Conservation (phyloP, 2,888 invertebrate species). For the Nomada lathburiana region DNA sequence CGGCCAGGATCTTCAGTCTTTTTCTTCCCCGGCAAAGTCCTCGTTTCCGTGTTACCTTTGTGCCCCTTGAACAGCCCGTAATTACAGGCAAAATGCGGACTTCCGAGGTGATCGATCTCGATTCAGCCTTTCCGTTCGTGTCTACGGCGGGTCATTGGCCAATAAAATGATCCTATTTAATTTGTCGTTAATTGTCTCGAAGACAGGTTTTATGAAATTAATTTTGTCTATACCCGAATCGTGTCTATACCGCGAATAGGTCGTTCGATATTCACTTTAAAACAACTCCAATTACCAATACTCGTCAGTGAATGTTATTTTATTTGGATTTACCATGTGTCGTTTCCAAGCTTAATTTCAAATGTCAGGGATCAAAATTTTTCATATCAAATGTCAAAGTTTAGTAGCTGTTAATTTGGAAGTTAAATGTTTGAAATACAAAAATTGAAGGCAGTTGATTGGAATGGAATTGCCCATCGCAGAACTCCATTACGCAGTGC, state of each 20-base stretch:
- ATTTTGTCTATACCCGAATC: not conserved
- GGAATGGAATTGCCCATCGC: too few relatives aligned
- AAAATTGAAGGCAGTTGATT: too few relatives aligned
- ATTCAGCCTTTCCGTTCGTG: not conserved
- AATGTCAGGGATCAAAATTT: too few relatives aligned
- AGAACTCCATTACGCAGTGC: too few relatives aligned
- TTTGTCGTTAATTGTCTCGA: not conserved
- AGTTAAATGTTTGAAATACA: too few relatives aligned
- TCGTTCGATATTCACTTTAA: not conserved
- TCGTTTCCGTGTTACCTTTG: conserved; percentile 2
- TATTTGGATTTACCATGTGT: too few relatives aligned
- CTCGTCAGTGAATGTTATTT: too few relatives aligned
- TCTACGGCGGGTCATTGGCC: too few relatives aligned
- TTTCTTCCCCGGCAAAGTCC: not conserved
- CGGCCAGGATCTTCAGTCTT: not conserved
- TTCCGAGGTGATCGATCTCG: not conserved
- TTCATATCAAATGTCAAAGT: too few relatives aligned
- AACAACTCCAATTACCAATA: too few relatives aligned
- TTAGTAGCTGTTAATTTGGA: too few relatives aligned
- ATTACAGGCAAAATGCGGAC: not conserved
- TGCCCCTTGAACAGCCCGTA: not conserved
- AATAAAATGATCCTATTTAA: not conserved
- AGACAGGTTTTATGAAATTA: not conserved
- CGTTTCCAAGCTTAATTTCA: too few relatives aligned
- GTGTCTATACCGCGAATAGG: not conserved